Evolutionary conservation across 2,797 vertebrate genomes (phyloP).

Genomic region (Chaunax sp.): DNA sequence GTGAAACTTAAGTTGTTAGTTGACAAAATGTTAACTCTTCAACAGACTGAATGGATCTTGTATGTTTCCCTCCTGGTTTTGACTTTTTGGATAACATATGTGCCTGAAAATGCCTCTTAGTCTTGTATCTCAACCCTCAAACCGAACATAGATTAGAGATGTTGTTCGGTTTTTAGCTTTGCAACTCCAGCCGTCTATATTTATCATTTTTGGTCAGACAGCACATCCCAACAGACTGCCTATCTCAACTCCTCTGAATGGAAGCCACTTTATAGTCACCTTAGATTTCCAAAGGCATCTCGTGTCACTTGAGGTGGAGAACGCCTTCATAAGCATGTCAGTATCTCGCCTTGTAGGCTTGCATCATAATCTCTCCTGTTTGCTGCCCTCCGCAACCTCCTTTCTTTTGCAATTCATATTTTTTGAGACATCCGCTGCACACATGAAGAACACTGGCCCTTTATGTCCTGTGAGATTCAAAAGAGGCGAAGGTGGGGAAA

Average conservation of each 20-base stretch:
- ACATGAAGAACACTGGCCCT: constrained; percentile 49
- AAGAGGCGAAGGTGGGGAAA: constrained; percentile 25
- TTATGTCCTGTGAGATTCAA: constrained; percentile 53
- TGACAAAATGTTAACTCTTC: constrained; percentile 35
- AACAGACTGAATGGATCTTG: constrained; percentile 8
- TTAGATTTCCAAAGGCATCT: constrained; percentile 66
- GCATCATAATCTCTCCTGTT: constrained; percentile 55
- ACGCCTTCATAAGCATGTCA: constrained; percentile 65
- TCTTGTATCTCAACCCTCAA: constrained; percentile 19
- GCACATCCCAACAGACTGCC: constrained; percentile 37
- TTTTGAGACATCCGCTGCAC: constrained; percentile 22
- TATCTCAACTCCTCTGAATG: constrained; percentile 38
- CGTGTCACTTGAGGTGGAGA: constrained; percentile 58
- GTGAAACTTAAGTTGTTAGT: constrained; percentile 30
- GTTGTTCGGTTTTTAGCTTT: constrained; percentile 23
- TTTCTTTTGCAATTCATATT: constrained; percentile 62
- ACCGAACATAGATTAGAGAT: constrained; percentile 33
- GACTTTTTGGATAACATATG: constrained; percentile 20
- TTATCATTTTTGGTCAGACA: constrained; percentile 49
- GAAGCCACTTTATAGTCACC: constrained; percentile 58
- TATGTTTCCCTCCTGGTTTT: background rate
- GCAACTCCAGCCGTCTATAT: constrained; percentile 39
- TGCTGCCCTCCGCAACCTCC: constrained; percentile 40
- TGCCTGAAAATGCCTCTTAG: constrained; percentile 19
- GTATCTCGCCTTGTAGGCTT: constrained; percentile 35